Base-by-base conservation (phyloP, 2,797 vertebrate genomes). In the Morus bassanus region DNA sequence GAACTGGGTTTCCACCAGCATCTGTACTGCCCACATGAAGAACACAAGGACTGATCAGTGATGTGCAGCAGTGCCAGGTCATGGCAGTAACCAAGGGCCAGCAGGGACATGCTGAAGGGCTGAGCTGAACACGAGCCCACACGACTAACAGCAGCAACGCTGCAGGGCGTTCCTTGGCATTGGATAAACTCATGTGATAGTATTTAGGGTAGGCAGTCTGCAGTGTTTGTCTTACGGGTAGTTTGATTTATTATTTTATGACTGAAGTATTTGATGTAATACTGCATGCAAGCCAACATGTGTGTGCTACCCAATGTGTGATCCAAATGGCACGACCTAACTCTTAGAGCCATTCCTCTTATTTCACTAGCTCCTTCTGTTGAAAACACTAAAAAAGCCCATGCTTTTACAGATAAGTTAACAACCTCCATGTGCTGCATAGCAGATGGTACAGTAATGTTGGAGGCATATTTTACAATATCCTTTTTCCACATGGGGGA, bases 391-490 rank as follows among this genome's bases (percentile, higher is more conserved):
- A 70, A 88, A 96, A 94, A 95, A 95, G 81, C 68, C 77, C 25
- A 0, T 93, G 90, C 81, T 92, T 93, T 91, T 56, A 65, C 33
- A 59, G 91, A 79, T 86, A 17, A 92, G 86, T 30, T 96, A 95
- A 82, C 92, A 94, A 22, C 92, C 86, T 94, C 91, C 92, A 68
- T 89, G 95, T 89, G 93, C 93, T 41, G 68, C 72, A 23, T 10
- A 77, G 91, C 96, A 97, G 95, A 96, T 96, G 95, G 95, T 54
- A 13, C 88, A 50, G 86, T 78, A 89, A 80, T 75, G 91, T 85
- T 51, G 75, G 92, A 48, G 95, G 91, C 57, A 54, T 93, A 59
- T 95, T 96, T 95, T 92, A 95, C 93, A 94, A 94, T 95, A 92
- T 91, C 75, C 74, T 83, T 92, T 83, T 83, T 88, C 86, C 69